A percentile compares a stretch with the other conserved stretches of the same genome.
Evolutionary conservation across 2,797 vertebrate species (phyloP).

Genomic region (Girardinus metallicus): DNA sequence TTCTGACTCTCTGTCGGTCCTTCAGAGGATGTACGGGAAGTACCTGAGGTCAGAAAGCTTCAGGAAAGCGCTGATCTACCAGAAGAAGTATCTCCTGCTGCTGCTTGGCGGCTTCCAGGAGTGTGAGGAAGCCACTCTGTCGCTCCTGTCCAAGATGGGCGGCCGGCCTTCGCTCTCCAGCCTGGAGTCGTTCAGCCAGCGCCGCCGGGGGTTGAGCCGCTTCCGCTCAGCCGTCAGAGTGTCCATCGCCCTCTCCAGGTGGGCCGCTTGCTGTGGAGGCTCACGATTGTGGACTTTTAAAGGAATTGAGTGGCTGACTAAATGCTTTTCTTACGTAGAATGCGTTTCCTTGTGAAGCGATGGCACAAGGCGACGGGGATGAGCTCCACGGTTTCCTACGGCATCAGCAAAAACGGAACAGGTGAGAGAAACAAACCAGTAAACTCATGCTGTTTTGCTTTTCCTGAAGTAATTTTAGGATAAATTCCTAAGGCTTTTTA

Average conservation of each 20-base stretch:
- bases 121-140: slow-evolving; percentile 93
- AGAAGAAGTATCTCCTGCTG: slow-evolving; percentile 96
- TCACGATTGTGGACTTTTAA: neutral
- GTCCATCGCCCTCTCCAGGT: slow-evolving; percentile 94
- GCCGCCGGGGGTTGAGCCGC: slow-evolving; percentile 84
- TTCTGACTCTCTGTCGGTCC: neutral
- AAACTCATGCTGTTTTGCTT: neutral
- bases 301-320: neutral
- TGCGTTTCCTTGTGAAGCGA: slow-evolving; percentile 94
- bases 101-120: slow-evolving; percentile 95
- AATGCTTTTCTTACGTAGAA: slow-evolving; percentile 75
- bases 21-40: slow-evolving; percentile 92
- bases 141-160: slow-evolving; percentile 91
- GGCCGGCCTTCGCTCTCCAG: slow-evolving; percentile 82
- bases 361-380: slow-evolving; percentile 90
- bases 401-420: slow-evolving; percentile 84
- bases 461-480: neutral
- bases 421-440: slow-evolving; percentile 81
- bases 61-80: slow-evolving; percentile 96
- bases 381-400: slow-evolving; percentile 57
- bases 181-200: slow-evolving; percentile 80
- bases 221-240: slow-evolving; percentile 93
- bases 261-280: neutral
- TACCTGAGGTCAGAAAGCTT: slow-evolving; percentile 96
- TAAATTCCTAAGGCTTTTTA: neutral